Evolutionary conservation across 2,888 invertebrate species (phyloP), one percentile per base, ranked within the genome.

Genomic region (Plebejus anna): DNA sequence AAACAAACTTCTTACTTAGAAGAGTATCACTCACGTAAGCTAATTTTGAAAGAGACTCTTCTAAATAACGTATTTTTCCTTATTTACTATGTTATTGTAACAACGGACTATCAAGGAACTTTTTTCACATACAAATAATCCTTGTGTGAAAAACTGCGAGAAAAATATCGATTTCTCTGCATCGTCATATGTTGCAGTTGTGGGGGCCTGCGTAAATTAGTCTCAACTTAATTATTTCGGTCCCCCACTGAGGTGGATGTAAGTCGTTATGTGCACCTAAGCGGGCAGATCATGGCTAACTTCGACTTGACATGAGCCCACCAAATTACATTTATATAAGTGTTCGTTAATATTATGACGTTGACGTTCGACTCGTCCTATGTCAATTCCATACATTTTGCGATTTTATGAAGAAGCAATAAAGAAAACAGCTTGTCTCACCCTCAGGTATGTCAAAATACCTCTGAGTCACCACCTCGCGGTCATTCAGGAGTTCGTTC

Each of bases 401-500:
- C 32, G 2, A 32, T 32, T 32, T 2, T 32, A 32, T 32, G 2
- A 32, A 2, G 1, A 32, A 32, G 32, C 32, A 2, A 32, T 32
- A 32, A 32, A 32, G 2, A 32, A 32, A 32, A 32, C 32, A 1
- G 0, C 32, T 32, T 32, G 32, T 0, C 32, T 32, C 32, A 32
- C 32, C 32, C 32, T 0, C 32, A 32, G 32, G 32, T 61, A 9
- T 61, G 32, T 32, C 70, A 16, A 42, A 70, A 42, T 70, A 70
- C 6, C 42, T 22, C 38, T n/a, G 71, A 71, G 36, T 38, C 70
- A n/a, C 28, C 6, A 4, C 9, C 9, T 7, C 71, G 4, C 11
- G n/a, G 22, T 16, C 71, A 2, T 71, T 71, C 38, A 42, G 38
- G 7, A 71, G 38, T 76, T 71, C 55, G 55, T 32, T 75, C 7